These are phyloP conservation scores for Montifringilla adamsi DNA, from an alignment of 2,113 vertebrate species.

Conservation along the genomic window DNA sequence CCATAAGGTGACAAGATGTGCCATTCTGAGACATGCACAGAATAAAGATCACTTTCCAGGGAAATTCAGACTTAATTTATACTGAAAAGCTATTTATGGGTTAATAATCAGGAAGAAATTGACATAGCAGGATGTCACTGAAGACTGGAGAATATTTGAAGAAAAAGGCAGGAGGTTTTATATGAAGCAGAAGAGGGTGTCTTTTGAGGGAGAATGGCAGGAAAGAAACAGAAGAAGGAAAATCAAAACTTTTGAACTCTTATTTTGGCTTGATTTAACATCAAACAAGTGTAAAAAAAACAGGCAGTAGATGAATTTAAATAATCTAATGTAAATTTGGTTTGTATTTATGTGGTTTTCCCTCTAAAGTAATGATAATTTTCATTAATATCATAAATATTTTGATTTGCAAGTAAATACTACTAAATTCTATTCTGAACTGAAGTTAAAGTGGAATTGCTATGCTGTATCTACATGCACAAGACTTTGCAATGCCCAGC, in stretches of 20 bases:
- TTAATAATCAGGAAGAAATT: background rate
- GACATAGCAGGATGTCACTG: background rate
- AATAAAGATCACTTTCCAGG: background rate
- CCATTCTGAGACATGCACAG: background rate
- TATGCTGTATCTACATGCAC: accelerated
- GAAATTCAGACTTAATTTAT: background rate
- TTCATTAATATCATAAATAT: background rate
- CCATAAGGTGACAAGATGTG: background rate
- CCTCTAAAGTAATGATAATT: background rate
- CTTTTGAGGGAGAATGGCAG: background rate
- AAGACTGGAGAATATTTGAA: background rate
- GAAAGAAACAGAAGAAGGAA: background rate
- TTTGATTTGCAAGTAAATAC: background rate
- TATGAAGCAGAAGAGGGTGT: background rate
- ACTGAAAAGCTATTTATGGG: background rate
- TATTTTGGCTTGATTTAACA: background rate
- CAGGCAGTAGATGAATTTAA: background rate
- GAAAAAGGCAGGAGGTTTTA: background rate
- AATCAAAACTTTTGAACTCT: background rate
- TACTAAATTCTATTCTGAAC: background rate
- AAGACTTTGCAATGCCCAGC: background rate
- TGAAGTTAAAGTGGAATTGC: background rate
- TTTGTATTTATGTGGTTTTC: background rate
- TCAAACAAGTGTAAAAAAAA: background rate
- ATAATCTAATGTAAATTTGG: background rate